Percentiles rank a stretch among this genome's conserved stretches.
These are phyloP conservation scores for Aricia artaxerxes DNA, from an alignment of 2,888 invertebrate species.

Conservation along the genomic window DNA sequence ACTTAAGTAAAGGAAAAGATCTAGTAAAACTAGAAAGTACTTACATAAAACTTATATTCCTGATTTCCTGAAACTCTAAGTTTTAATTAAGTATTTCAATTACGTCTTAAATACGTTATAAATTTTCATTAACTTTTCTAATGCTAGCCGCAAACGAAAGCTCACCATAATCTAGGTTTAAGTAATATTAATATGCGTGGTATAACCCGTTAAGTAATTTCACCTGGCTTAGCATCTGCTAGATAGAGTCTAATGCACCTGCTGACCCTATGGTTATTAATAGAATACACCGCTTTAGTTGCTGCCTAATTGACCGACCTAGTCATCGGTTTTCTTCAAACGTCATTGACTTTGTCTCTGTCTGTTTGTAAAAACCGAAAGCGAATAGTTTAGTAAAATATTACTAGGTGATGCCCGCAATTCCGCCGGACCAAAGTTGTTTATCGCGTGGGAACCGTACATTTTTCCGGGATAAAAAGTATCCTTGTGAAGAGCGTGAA, in stretches of 20 bases:
- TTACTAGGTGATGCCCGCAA: no score
- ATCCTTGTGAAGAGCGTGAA: no score
- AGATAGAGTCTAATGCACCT: conserved; percentile 17
- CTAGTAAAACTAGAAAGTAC: background rate
- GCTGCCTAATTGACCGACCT: background rate
- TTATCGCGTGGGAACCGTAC: no score
- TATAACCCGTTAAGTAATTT: conserved; percentile 32
- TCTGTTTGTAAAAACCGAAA: no score
- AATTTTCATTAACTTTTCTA: background rate
- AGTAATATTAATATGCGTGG: conserved; percentile 27
- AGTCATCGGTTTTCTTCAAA: background rate
- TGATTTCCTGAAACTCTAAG: background rate
- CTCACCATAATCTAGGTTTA: conserved; percentile 26
- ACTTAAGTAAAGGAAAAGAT: background rate
- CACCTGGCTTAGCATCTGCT: conserved; percentile 34
- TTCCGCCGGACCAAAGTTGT: no score
- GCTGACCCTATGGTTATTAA: conserved; percentile 26
- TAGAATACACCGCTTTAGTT: background rate
- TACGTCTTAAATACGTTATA: no score
- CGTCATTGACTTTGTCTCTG: background rate
- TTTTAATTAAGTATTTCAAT: no score
- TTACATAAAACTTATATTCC: background rate
- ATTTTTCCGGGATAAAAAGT: no score
- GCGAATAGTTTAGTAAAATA: background rate
- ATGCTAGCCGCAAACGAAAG: background rate